Percentiles rank a stretch among this genome's conserved stretches.
phyloP scores from a whole-genome alignment of 2,113 vertebrate species.

The Pyxicephalus adspersus region DNA sequence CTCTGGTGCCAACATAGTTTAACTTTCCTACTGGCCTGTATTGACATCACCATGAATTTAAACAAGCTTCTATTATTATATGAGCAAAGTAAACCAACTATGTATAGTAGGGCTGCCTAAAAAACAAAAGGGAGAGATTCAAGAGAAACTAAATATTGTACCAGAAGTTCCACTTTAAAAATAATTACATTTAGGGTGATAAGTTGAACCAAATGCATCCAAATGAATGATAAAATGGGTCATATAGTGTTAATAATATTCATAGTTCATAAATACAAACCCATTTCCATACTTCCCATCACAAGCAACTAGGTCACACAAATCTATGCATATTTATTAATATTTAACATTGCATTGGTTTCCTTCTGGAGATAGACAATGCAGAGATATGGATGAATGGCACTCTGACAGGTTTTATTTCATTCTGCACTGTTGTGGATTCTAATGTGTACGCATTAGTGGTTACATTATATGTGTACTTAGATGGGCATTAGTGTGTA shows the following conservation, averaged over 20 bases:
- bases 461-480: conserved; percentile 17
- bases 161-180: too few species aligned
- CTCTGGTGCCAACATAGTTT: too few species aligned
- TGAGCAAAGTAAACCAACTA: too few species aligned
- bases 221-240: background rate
- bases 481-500: background rate
- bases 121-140: too few species aligned
- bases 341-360: conserved; percentile 31
- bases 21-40: too few species aligned
- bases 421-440: background rate
- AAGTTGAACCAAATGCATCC: background rate
- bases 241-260: background rate
- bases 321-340: conserved; percentile 4
- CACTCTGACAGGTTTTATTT: background rate
- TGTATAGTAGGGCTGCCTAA: too few species aligned
- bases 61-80: too few species aligned
- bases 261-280: background rate
- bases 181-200: too few species aligned
- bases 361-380: background rate
- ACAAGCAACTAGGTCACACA: conserved; percentile 18
- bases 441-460: background rate
- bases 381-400: conserved; percentile 4
- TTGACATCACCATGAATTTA: too few species aligned
- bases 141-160: too few species aligned
- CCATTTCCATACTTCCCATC: background rate